Conservation (phyloP, 2,888 invertebrate genomes). For the Cheilosia vulpina region DNA sequence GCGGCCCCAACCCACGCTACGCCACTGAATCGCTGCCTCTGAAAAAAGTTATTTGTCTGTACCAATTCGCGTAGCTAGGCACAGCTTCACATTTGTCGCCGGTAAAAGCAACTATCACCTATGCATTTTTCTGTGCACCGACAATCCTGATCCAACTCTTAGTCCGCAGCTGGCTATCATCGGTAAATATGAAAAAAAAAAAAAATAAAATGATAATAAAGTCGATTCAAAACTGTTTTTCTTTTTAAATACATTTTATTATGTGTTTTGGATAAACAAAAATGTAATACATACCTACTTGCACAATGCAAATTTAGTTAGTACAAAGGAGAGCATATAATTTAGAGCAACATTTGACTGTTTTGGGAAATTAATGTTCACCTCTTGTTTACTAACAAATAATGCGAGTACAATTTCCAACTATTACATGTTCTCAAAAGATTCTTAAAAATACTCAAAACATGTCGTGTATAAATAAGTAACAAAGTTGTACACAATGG, state of each 20-base stretch:
- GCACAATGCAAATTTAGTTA: slow-evolving; percentile 10
- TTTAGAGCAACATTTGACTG: slow-evolving; percentile 27
- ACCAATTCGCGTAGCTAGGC: too few relatives aligned
- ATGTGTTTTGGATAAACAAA: slow-evolving; percentile 29
- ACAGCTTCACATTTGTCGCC: too few relatives aligned
- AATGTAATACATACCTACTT: slow-evolving; percentile 9
- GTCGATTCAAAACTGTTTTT: background rate
- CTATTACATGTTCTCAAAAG: background rate
- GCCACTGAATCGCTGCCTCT: too few relatives aligned
- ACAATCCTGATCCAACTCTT: too few relatives aligned
- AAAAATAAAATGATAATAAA: background rate
- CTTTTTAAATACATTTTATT: slow-evolving; percentile 16
- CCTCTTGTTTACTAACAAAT: slow-evolving; percentile 1
- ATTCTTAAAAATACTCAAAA: slow-evolving; percentile 22
- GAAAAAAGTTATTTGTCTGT: too few relatives aligned
- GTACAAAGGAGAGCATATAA: slow-evolving; percentile 25
- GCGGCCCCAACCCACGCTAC: too few relatives aligned
- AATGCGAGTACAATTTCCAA: background rate
- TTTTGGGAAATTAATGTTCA: background rate
- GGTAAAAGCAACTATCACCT: too few relatives aligned
- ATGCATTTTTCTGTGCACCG: too few relatives aligned
- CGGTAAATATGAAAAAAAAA: too few relatives aligned
- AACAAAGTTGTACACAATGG: slow-evolving; percentile 28
- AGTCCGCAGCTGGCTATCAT: too few relatives aligned
- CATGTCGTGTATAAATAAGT: slow-evolving; percentile 26